Percentiles rank a stretch among this genome's conserved stretches.
phyloP scores from a whole-genome alignment of 2,888 invertebrate genomes.

The Octonoba sinensis region DNA sequence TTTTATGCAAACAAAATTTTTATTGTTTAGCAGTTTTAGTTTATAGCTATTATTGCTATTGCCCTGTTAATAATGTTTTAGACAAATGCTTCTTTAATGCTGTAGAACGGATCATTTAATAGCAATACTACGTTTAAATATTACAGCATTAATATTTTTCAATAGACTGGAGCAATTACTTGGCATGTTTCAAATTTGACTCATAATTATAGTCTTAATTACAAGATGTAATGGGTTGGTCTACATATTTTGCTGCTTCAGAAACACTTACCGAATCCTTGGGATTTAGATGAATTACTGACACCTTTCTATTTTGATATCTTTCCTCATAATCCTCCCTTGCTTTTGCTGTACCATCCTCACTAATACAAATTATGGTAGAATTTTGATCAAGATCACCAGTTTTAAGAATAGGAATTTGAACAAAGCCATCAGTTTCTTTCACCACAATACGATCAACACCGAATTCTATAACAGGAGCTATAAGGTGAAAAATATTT shows the following conservation, averaged over 20 bases:
- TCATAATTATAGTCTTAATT: too few species aligned
- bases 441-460: conserved; percentile 68
- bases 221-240: too few species aligned
- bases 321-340: conserved; percentile 71
- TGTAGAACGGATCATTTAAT: too few species aligned
- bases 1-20: neutral
- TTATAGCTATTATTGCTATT: too few species aligned
- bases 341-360: conserved; percentile 70
- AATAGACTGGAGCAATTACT: too few species aligned
- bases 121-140: too few species aligned
- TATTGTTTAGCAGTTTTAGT: neutral
- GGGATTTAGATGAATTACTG: conserved; percentile 24
- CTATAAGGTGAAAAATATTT: conserved; percentile 67
- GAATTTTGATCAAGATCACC: conserved; percentile 70
- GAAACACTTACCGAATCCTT: neutral
- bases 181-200: too few species aligned
- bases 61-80: too few species aligned
- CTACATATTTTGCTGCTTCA: too few species aligned
- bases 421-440: conserved; percentile 68
- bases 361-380: conserved; percentile 71
- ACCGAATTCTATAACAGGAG: conserved; percentile 70
- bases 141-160: too few species aligned
- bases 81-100: too few species aligned
- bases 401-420: conserved; percentile 69
- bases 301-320: conserved; percentile 43